A percentile compares a stretch with the other conserved stretches of the same genome.
Conservation (phyloP, 1,140 invertebrate genomes). For the Diorhabda carinulata region DNA sequence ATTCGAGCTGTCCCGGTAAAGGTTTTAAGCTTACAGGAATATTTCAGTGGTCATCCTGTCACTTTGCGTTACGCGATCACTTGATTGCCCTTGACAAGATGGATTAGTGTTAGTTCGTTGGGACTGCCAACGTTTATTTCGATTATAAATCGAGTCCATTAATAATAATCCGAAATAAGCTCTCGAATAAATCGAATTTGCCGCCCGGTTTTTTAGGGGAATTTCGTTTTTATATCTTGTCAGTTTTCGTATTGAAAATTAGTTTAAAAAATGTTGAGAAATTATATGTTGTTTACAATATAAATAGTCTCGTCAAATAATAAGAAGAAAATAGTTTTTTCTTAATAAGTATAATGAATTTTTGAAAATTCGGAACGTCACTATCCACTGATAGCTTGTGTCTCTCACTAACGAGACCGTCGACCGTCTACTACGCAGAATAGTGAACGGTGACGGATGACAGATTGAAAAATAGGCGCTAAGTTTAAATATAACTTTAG, state of each 20-base stretch:
- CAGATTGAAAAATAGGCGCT: no score
- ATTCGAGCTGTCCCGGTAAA: constrained; percentile 20
- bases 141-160: constrained; percentile 13
- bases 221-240: neutral
- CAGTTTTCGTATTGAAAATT: neutral
- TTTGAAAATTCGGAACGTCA: no score
- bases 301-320: no score
- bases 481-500: no score
- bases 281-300: no score
- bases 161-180: constrained; percentile 14
- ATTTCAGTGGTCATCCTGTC: constrained; percentile 29
- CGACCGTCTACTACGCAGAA: no score
- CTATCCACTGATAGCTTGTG: no score
- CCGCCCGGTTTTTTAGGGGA: neutral
- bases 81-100: constrained; percentile 30
- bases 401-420: no score
- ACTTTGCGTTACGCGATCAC: constrained; percentile 26
- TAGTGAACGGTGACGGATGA: no score
- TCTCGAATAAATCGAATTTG: constrained; percentile 5
- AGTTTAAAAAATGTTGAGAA: no score
- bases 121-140: constrained; percentile 25
- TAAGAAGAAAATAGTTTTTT: no score
- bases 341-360: no score
- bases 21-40: constrained; percentile 25
- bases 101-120: constrained; percentile 26